Base-by-base conservation (phyloP, 1,140 invertebrate species). In the Lasioglossum baleicum region DNA sequence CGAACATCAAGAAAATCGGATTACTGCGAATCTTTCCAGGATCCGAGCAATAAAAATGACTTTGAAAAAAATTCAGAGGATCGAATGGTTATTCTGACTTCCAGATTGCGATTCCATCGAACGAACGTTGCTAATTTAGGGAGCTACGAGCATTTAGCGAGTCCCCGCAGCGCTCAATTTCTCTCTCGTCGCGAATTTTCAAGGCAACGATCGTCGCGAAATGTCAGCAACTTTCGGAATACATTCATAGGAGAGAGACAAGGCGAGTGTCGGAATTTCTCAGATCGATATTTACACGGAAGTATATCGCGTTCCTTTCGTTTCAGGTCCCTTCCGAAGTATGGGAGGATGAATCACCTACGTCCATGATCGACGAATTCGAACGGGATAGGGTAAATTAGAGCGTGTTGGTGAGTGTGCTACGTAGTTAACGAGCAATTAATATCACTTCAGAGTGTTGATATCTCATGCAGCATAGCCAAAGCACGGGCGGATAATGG, bases 391-490 rank as follows among this genome's bases (percentile, higher is more conserved):
- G 60, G 71, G 70, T 74, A 51, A 74, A 80, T 80, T 74, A 72
- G 42, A 85, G 58, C 58, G 35, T 60, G 61, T 48, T 58, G 67
- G 48, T 65, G 65, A 48, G 48, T 70, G 60, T 65, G 74, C 80
- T 70, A 77, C 51, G 56, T 73, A 42, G 76, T 79, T 79, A 79
- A 79, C 76, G 76, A 73, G 76, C 76, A 79, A 79, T 79, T 79
- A 79, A 79, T 79, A 79, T 73, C 76, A 79, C 76, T 79, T 80
- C 72, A 74, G 70, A 82, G 78, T 87, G 86, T 89, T 72, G 78
- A 73, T 73, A 73, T 79, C 72, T 84, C 91, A 92, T 92, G 91
- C 92, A 91, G 83, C 90, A 92, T 90, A 81, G 91, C 90, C 90
- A 93, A 93, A 92, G 92, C 92, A 87, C 83, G 88, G 90, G 89